Evolutionary conservation across 2,797 vertebrate genomes (phyloP).

Genomic region (Enteromius radiatus): DNA sequence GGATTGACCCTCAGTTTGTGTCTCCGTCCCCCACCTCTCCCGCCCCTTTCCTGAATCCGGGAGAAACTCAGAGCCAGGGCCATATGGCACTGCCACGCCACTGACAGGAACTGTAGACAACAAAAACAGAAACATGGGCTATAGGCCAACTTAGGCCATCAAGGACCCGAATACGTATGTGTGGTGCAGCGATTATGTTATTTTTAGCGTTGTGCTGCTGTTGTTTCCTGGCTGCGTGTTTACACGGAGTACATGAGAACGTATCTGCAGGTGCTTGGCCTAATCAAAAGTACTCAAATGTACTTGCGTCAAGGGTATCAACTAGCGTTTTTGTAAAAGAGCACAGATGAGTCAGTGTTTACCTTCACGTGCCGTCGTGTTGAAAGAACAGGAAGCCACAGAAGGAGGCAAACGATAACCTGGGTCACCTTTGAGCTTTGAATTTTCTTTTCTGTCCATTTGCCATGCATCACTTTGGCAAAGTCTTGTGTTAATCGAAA

Average conservation of each 20-base stretch:
- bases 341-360: conserved; percentile 52
- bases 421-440: neutral
- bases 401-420: neutral
- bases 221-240: conserved; percentile 9
- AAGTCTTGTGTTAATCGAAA: neutral
- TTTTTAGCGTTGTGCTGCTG: conserved; percentile 2
- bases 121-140: conserved; percentile 22
- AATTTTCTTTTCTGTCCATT: neutral
- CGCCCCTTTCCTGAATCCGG: neutral
- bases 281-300: conserved; percentile 43
- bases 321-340: conserved; percentile 52
- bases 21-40: neutral
- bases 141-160: conserved; percentile 34
- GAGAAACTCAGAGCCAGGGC: conserved; percentile 35
- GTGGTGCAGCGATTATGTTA: conserved; percentile 14
- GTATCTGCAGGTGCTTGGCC: conserved; percentile 16
- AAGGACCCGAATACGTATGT: conserved; percentile 19
- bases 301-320: conserved; percentile 40
- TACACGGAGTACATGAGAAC: conserved; percentile 29
- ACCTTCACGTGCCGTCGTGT: neutral
- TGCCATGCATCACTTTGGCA: neutral
- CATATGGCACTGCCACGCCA: conserved; percentile 51
- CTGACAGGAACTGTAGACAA: conserved; percentile 40
- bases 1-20: conserved; percentile 46
- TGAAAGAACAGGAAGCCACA: conserved; percentile 12